Conservation (phyloP, 1,140 invertebrate genomes). For the Alviniconcha marisindica region DNA sequence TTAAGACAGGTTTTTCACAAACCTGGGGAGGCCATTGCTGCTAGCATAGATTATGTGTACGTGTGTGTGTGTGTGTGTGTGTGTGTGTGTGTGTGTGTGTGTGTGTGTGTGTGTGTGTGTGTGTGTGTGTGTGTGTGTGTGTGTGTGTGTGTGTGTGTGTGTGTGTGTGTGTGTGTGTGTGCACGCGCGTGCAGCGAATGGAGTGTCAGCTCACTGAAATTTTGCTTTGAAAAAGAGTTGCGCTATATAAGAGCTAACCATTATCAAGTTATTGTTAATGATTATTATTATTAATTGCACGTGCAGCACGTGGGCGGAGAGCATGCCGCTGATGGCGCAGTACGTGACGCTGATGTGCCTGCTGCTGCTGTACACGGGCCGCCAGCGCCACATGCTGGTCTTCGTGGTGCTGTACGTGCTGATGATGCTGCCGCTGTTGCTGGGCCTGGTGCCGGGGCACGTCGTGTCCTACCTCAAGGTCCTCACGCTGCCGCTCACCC, state of each 20-base stretch:
- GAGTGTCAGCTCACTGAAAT: neutral
- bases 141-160: conserved; percentile 5
- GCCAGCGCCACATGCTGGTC: conserved; percentile 10
- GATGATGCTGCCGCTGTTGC: conserved; percentile 23
- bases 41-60: neutral
- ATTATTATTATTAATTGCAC: neutral
- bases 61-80: conserved; percentile 9
- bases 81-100: neutral
- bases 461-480: conserved; percentile 11
- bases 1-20: too few relatives aligned
- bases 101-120: conserved; percentile 14
- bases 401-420: conserved; percentile 32
- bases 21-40: neutral
- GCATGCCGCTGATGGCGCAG: conserved; percentile 35
- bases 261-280: neutral
- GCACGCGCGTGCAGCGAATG: neutral
- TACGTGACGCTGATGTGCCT: conserved; percentile 32
- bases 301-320: conserved; percentile 35
- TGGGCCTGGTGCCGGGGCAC: conserved; percentile 18
- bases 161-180: neutral
- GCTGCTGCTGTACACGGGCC: conserved; percentile 31
- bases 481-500: conserved; percentile 15
- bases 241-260: neutral
- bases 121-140: conserved; percentile 5
- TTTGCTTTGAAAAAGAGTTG: too few relatives aligned